Conservation (phyloP, 2,888 invertebrate species). For the Eulithis testata region DNA sequence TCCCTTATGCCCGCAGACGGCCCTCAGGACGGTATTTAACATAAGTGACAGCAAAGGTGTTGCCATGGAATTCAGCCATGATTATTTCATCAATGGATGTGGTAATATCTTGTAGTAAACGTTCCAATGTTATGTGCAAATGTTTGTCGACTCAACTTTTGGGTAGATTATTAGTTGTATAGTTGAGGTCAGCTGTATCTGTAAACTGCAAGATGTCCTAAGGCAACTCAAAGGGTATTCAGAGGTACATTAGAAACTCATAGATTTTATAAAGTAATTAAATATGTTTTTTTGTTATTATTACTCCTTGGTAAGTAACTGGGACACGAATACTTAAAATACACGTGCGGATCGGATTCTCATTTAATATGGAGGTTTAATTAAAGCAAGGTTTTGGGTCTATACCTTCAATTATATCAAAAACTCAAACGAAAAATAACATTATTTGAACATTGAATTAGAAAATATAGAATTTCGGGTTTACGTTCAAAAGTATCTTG, state of each 20-base stretch:
- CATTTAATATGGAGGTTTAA: conserved; percentile 41
- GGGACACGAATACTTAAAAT: conserved; percentile 16
- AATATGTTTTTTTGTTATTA: too few relatives aligned
- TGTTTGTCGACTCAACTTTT: too few relatives aligned
- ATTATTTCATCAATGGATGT: neutral
- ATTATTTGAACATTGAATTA: too few relatives aligned
- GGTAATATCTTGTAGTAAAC: neutral
- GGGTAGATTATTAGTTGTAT: too few relatives aligned
- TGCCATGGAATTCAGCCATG: neutral
- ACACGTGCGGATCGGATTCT: conserved; percentile 31
- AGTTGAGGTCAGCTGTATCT: too few relatives aligned
- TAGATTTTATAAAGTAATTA: too few relatives aligned
- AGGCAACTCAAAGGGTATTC: too few relatives aligned
- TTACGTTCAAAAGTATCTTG: too few relatives aligned
- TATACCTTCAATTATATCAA: neutral
- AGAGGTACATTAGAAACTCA: too few relatives aligned
- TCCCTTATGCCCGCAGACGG: neutral
- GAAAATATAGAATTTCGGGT: too few relatives aligned
- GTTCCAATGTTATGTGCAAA: too few relatives aligned
- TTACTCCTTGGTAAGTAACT: neutral
- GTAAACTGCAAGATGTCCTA: too few relatives aligned
- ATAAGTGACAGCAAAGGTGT: conserved; percentile 12
- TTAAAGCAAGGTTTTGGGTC: conserved; percentile 30
- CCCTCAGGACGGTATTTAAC: conserved; percentile 2
- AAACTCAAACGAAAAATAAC: neutral